Percentiles rank a stretch among this genome's conserved stretches.
These are phyloP conservation scores for Tanypteryx hageni DNA, from an alignment of 2,888 invertebrate genomes.

Conservation along the genomic window DNA sequence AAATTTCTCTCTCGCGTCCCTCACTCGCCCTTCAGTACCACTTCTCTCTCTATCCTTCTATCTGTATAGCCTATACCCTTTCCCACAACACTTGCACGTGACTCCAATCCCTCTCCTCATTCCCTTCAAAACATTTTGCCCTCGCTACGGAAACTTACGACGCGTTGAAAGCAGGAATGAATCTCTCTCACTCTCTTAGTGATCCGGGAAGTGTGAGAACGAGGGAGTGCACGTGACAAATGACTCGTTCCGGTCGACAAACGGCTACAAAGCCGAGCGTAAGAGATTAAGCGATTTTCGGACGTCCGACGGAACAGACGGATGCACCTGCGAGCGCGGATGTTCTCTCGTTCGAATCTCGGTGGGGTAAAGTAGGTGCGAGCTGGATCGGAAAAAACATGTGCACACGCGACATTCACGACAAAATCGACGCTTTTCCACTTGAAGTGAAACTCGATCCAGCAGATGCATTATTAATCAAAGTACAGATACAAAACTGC, in stretches of 20 bases:
- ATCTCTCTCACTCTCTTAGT: slow-evolving; percentile 10
- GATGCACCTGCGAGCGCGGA: slow-evolving; percentile 27
- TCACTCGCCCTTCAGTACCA: neutral
- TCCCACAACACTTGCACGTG: neutral
- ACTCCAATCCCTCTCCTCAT: neutral
- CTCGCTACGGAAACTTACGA: slow-evolving; percentile 39
- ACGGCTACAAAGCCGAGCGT: neutral
- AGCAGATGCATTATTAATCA: too few relatives aligned
- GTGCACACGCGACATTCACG: neutral
- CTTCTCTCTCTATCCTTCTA: neutral
- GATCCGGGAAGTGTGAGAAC: slow-evolving; percentile 27
- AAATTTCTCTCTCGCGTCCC: neutral
- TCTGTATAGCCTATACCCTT: too few relatives aligned
- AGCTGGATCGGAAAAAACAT: neutral
- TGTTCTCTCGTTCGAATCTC: neutral
- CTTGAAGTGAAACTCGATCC: too few relatives aligned
- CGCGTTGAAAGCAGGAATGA: slow-evolving; percentile 39
- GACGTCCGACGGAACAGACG: neutral
- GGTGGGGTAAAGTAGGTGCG: neutral
- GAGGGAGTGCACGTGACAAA: slow-evolving; percentile 40
- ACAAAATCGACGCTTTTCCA: neutral
- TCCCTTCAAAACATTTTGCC: slow-evolving; percentile 47
- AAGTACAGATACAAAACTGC: too few relatives aligned
- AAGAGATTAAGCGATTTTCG: slow-evolving; percentile 56
- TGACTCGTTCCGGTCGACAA: slow-evolving; percentile 33